Evolutionary conservation across 2,888 invertebrate species (phyloP).

Genomic region (Cephus sareptanus): DNA sequence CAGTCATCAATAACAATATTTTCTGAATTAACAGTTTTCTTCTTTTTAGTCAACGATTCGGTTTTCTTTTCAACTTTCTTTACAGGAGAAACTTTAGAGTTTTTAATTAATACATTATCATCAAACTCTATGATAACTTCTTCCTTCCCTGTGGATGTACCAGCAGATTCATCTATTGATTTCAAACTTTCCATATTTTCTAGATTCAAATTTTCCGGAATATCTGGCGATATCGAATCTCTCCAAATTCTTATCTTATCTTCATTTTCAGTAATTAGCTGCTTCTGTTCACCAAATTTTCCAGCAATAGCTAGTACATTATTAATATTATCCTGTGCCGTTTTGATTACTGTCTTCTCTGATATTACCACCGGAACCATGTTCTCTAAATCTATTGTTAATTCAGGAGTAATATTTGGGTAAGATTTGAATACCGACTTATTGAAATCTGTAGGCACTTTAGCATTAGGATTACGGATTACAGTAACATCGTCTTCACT

Average conservation of each 20-base stretch:
- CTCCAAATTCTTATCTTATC: constrained; percentile 52
- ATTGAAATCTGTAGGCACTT: background rate
- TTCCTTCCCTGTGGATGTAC: constrained; percentile 19
- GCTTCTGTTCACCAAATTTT: constrained; percentile 18
- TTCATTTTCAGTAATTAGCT: constrained; percentile 20
- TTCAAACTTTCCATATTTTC: constrained; percentile 4
- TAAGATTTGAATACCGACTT: background rate
- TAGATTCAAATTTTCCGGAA: constrained; percentile 13
- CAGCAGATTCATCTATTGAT: constrained; percentile 9
- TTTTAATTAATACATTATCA: constrained; percentile 30
- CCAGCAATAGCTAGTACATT: constrained; percentile 24
- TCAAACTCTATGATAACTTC: constrained; percentile 53
- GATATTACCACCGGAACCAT: background rate
- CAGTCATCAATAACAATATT: constrained; percentile 34
- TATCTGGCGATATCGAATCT: constrained; percentile 37
- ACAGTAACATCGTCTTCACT: constrained; percentile 26
- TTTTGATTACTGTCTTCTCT: constrained; percentile 11
- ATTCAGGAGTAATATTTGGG: background rate
- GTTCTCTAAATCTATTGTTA: background rate
- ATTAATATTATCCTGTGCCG: constrained; percentile 22
- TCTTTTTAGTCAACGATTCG: constrained; percentile 19
- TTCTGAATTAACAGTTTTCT: constrained; percentile 27
- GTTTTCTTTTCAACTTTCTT: constrained; percentile 19
- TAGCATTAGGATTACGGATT: constrained; percentile 13
- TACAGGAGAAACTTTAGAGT: constrained; percentile 15